Conservation (phyloP, 2,888 invertebrate genomes). For the Stenoptilia bipunctidactyla region DNA sequence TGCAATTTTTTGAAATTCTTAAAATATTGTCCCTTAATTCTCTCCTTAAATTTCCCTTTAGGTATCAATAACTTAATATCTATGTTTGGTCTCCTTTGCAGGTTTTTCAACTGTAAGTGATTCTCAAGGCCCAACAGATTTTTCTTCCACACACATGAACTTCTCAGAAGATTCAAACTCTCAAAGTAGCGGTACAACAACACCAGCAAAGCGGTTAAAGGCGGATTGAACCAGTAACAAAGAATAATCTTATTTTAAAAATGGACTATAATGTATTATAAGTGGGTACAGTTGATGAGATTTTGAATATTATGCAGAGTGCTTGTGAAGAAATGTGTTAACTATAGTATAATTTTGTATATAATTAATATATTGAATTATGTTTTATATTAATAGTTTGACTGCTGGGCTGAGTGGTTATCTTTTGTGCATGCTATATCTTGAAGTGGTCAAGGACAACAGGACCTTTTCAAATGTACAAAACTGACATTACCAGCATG, state of each 20-base stretch:
- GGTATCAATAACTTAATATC: conserved; percentile 91
- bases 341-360: not conserved
- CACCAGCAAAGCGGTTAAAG: conserved; percentile 82
- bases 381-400: conserved; percentile 1
- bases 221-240: conserved; percentile 68
- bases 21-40: conserved; percentile 78
- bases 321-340: conserved; percentile 1
- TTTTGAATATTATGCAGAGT: not conserved
- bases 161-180: conserved; percentile 94
- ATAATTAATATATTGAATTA: conserved; percentile 3
- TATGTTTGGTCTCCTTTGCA: conserved; percentile 36
- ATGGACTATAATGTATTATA: too few relatives aligned
- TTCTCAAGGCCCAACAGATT: conserved; percentile 89
- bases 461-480: too few relatives aligned
- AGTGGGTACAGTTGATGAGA: too few relatives aligned
- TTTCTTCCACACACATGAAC: conserved; percentile 86
- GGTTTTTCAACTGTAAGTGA: conserved; percentile 93
- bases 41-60: conserved; percentile 87
- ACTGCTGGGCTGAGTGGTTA: too few relatives aligned
- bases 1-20: too few relatives aligned
- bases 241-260: too few relatives aligned
- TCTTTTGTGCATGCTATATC: too few relatives aligned
- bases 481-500: too few relatives aligned
- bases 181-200: conserved; percentile 82
- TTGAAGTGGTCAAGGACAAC: too few relatives aligned